Percentiles rank a stretch among this genome's conserved stretches.
Evolutionary conservation across 2,113 vertebrate genomes (phyloP).

Genomic region (Tretioscincus oriximinensis): DNA sequence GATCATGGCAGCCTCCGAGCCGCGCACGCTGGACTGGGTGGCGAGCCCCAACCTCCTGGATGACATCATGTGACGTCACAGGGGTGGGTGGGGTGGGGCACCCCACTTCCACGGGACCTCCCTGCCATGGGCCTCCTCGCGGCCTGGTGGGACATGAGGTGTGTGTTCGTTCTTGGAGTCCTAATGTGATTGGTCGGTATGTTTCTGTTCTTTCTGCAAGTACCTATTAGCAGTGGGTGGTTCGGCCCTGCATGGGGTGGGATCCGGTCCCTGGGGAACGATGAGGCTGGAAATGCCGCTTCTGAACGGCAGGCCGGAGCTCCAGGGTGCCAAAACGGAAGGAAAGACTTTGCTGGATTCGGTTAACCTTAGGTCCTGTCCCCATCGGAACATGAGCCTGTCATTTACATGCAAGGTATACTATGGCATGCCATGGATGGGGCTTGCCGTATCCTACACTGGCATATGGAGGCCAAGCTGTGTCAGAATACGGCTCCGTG

Average conservation of each 20-base stretch:
- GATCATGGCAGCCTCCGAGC: constrained; percentile 98
- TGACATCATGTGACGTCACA: constrained; percentile 86
- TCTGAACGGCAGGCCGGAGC: too few species aligned
- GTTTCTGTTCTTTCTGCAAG: not conserved
- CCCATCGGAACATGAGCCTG: too few species aligned
- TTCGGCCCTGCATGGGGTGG: not conserved
- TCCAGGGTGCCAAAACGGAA: too few species aligned
- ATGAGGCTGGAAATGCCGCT: not conserved
- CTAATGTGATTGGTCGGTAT: not conserved
- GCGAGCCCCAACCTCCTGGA: constrained; percentile 92
- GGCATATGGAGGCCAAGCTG: too few species aligned
- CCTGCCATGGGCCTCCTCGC: constrained; percentile 46
- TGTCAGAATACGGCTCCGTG: too few species aligned
- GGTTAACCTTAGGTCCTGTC: too few species aligned
- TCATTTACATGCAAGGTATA: too few species aligned
- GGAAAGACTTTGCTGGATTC: too few species aligned
- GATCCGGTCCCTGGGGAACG: not conserved
- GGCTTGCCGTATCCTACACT: too few species aligned
- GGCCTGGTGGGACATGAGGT: constrained; percentile 70
- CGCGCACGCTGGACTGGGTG: constrained; percentile 94
- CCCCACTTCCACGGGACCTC: not conserved
- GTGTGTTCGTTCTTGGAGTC: constrained; percentile 70
- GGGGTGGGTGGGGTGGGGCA: rapidly evolving
- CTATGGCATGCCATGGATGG: too few species aligned
- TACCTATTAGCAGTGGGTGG: not conserved